phyloP scores from a whole-genome alignment of 2,888 invertebrate genomes.

The Lycia hirtaria region DNA sequence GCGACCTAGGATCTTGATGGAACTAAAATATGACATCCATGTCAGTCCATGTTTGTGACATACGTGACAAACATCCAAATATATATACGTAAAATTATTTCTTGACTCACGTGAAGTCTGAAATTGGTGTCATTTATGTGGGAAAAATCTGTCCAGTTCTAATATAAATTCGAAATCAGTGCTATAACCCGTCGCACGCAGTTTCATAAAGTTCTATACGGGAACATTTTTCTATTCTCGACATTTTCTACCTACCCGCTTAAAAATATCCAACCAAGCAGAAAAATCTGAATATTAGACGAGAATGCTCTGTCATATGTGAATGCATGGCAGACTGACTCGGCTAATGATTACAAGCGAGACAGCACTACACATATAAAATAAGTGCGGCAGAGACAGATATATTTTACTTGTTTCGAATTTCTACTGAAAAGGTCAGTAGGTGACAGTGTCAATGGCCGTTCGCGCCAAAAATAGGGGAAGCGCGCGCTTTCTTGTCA shows the following conservation, averaged over 20 bases:
- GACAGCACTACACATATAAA: slow-evolving; percentile 36
- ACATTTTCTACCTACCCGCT: slow-evolving; percentile 1
- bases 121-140: no score
- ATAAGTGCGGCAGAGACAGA: slow-evolving; percentile 41
- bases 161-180: no score
- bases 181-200: no score
- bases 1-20: no score
- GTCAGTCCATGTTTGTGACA: no score
- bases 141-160: no score
- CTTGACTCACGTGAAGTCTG: no score
- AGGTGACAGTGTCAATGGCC: slow-evolving; percentile 61
- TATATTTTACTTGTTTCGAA: slow-evolving; percentile 40
- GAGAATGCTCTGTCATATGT: neutral
- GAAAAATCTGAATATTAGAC: slow-evolving; percentile 3
- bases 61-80: no score
- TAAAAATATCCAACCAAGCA: slow-evolving; percentile 7
- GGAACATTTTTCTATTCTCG: neutral
- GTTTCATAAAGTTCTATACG: no score
- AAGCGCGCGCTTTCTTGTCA: slow-evolving; percentile 41
- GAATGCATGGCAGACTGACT: slow-evolving; percentile 9
- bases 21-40: no score
- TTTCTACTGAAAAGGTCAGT: slow-evolving; percentile 53
- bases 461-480: slow-evolving; percentile 61
- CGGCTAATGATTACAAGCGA: slow-evolving; percentile 54
- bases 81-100: no score